Percentiles rank a stretch among this genome's conserved stretches.
Evolutionary conservation across 2,888 invertebrate species (phyloP).

Genomic region (Drosophila limbata): DNA sequence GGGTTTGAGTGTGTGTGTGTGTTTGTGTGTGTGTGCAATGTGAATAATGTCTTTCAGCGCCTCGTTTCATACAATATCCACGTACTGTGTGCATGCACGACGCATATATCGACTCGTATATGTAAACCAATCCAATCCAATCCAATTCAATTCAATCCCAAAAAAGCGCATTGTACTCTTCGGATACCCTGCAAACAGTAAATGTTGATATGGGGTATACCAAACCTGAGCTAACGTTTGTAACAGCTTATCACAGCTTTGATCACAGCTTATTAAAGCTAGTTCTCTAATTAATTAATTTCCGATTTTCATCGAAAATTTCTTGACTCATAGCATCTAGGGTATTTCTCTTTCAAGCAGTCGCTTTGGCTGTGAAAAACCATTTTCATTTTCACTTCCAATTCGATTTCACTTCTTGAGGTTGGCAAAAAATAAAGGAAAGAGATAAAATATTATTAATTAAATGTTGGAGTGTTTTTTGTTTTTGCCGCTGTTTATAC

Average conservation of each 20-base stretch:
- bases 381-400: conserved; percentile 53
- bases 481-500: conserved; percentile 34
- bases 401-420: conserved; percentile 23
- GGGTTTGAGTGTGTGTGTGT: conserved; percentile 26
- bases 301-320: neutral
- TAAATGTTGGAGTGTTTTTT: conserved; percentile 25
- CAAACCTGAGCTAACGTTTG: neutral
- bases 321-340: neutral
- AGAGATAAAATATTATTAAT: conserved; percentile 36
- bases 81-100: conserved; percentile 33
- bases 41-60: conserved; percentile 81
- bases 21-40: conserved; percentile 64
- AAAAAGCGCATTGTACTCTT: conserved; percentile 68
- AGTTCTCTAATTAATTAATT: neutral
- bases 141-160: conserved; percentile 41
- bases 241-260: neutral
- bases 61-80: conserved; percentile 66
- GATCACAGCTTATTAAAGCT: neutral
- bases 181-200: conserved; percentile 33
- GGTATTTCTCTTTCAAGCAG: conserved; percentile 1
- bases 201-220: conserved; percentile 2
- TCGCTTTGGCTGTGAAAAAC: conserved; percentile 27
- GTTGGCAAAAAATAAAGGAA: conserved; percentile 34
- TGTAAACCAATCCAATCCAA: conserved; percentile 42
- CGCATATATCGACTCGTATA: conserved; percentile 49